Percentiles rank a stretch among this genome's conserved stretches.
Evolutionary conservation across 2,797 vertebrate genomes (phyloP).

Genomic region (Zenarchopterus dispar): DNA sequence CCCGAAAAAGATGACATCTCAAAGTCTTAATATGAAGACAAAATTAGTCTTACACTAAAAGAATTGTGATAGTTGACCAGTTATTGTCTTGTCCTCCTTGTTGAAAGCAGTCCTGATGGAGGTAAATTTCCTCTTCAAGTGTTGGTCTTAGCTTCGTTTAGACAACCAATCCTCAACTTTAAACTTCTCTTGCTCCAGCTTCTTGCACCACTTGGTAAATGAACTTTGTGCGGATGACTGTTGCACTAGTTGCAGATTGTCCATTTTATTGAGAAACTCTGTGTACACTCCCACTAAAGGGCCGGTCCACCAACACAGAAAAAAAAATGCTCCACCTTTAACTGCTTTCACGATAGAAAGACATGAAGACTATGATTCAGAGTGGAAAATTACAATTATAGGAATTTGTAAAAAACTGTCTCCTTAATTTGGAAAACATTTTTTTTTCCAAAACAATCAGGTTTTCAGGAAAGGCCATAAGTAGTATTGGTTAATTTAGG

Average conservation of each 20-base stretch:
- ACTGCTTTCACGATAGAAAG: no score
- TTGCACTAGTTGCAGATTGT: conserved; percentile 31
- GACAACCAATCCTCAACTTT: not conserved
- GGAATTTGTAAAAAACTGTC: no score
- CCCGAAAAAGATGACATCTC: not conserved
- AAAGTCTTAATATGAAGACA: not conserved
- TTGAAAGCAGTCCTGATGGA: conserved; percentile 1
- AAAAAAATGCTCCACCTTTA: no score
- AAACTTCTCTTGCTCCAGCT: not conserved
- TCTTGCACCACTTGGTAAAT: conserved; percentile 61
- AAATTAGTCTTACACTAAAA: conserved; percentile 7
- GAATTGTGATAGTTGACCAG: conserved; percentile 2
- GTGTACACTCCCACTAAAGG: conserved; percentile 34
- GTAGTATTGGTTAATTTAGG: no score
- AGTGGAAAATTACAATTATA: no score
- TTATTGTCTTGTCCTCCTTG: not conserved
- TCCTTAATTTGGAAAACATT: no score
- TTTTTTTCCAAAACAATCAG: no score
- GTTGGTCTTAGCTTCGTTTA: conserved; percentile 7
- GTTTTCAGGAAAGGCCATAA: no score
- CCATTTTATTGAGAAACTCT: conserved; percentile 65
- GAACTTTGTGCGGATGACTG: conserved; percentile 77
- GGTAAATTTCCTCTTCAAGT: not conserved
- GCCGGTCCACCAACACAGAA: no score
- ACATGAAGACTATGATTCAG: no score